These are phyloP conservation scores for Spilarctia lutea DNA, from an alignment of 2,888 invertebrate genomes.

Conservation along the genomic window DNA sequence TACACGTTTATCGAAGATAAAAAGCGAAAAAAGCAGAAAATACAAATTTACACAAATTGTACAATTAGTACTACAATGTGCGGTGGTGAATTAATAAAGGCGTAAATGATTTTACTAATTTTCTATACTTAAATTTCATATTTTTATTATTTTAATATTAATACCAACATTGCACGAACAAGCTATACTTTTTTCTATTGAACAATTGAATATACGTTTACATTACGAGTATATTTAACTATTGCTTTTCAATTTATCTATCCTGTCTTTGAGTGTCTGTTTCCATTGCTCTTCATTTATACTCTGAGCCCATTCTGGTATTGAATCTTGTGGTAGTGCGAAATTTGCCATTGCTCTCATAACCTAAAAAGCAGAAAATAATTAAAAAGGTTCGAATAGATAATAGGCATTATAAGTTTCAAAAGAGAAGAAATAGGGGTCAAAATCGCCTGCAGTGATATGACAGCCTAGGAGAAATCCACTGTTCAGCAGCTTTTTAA, in stretches of 20 bases:
- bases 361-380: constrained; percentile 76
- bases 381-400: not conserved
- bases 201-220: not conserved
- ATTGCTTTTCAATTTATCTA: constrained; percentile 77
- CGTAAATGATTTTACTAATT: constrained; percentile 3
- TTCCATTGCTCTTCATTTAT: constrained; percentile 91
- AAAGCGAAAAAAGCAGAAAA: not conserved
- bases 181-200: not conserved
- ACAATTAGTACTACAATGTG: not conserved
- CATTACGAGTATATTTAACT: constrained; percentile 59
- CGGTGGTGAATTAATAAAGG: not conserved
- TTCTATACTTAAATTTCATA: not conserved
- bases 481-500: too few relatives aligned
- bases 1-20: not conserved
- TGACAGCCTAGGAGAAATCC: too few relatives aligned
- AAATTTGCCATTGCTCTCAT: constrained; percentile 90
- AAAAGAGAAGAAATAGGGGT: too few relatives aligned
- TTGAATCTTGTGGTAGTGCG: constrained; percentile 87
- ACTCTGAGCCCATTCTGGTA: constrained; percentile 90
- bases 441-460: too few relatives aligned
- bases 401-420: too few relatives aligned
- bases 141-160: not conserved
- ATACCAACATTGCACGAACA: not conserved
- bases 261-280: constrained; percentile 87
- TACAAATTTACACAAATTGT: not conserved